Percentiles rank a stretch among this genome's conserved stretches.
Evolutionary conservation across 2,797 vertebrate species (phyloP).

Genomic region (Gila robusta): DNA sequence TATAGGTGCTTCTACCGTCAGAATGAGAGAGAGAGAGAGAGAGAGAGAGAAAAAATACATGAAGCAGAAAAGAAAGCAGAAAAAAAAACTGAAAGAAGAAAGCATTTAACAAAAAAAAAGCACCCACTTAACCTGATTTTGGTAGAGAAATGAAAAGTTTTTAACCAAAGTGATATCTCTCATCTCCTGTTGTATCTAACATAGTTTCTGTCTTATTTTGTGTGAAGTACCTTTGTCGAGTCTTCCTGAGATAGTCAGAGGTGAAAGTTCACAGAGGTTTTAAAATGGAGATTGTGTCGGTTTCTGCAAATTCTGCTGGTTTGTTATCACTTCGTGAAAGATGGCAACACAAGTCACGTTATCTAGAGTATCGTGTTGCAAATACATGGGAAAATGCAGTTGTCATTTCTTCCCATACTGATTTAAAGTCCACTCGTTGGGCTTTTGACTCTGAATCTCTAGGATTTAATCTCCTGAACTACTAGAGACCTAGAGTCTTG

Average conservation of each 20-base stretch:
- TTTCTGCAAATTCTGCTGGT: conserved; percentile 68
- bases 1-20: conserved; percentile 57
- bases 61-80: conserved; percentile 43
- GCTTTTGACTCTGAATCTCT: conserved; percentile 4
- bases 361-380: conserved; percentile 73
- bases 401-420: not conserved
- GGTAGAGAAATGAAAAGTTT: conserved; percentile 55
- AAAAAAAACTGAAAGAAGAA: conserved; percentile 67
- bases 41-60: conserved; percentile 46
- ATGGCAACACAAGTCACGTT: conserved; percentile 60
- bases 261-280: conserved; percentile 72
- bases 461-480: conserved; percentile 53
- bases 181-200: conserved; percentile 71
- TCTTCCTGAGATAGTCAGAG: conserved; percentile 53
- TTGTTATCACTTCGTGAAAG: conserved; percentile 62
- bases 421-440: conserved; percentile 6
- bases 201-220: conserved; percentile 67
- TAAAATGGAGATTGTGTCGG: conserved; percentile 64
- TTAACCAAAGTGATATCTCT: conserved; percentile 67
- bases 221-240: conserved; percentile 64
- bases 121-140: conserved; percentile 73
- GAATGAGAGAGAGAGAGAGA: conserved; percentile 47
- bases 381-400: conserved; percentile 55
- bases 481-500: conserved; percentile 39
- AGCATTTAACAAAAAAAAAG: conserved; percentile 66